A percentile compares a stretch with the other conserved stretches of the same genome.
These are phyloP conservation scores for Aptenodytes patagonicus DNA, from an alignment of 2,113 vertebrate genomes.

Conservation along the genomic window DNA sequence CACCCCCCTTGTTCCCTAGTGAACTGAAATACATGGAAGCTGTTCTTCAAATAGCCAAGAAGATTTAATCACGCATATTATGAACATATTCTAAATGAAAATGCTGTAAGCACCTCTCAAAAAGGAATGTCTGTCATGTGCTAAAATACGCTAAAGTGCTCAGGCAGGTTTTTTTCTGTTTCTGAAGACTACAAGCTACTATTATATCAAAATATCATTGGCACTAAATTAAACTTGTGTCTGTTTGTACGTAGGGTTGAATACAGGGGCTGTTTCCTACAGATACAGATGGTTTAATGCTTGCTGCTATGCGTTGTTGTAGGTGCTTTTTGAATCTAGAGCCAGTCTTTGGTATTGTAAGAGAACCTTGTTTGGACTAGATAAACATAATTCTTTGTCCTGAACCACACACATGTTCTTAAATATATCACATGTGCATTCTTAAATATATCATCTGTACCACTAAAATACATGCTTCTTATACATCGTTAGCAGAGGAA, in stretches of 20 bases:
- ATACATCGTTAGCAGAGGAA: not conserved
- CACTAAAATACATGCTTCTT: not conserved
- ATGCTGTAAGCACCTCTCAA: not conserved
- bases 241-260: not conserved
- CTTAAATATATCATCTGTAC: not conserved
- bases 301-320: not conserved
- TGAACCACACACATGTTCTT: slow-evolving; percentile 3
- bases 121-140: not conserved
- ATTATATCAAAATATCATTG: not conserved
- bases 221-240: not conserved
- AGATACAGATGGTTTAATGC: not conserved
- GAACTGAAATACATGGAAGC: not conserved
- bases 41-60: not conserved
- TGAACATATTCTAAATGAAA: not conserved
- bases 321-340: not conserved
- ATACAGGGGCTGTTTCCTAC: not conserved
- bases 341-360: not conserved
- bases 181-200: not conserved
- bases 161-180: not conserved
- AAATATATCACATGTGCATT: not conserved
- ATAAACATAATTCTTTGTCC: not conserved
- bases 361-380: not conserved
- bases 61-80: not conserved
- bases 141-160: not conserved
- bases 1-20: not conserved